Conservation (phyloP, 2,888 invertebrate genomes). For the Spilosoma lubricipeda region DNA sequence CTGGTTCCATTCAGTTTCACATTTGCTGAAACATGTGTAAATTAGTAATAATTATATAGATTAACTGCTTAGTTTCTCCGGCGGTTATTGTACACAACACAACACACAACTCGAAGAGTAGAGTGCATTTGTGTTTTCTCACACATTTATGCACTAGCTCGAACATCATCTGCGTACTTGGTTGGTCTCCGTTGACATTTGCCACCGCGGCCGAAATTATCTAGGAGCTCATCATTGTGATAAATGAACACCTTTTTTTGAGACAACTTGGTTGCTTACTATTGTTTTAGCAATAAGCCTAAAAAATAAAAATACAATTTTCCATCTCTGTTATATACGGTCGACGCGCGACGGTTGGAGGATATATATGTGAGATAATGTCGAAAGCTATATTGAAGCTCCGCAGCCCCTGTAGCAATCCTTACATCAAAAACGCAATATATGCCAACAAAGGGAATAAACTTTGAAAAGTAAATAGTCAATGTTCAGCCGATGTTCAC, state of each 20-base stretch:
- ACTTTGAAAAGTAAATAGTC: slow-evolving; percentile 42
- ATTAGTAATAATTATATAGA: too few species aligned
- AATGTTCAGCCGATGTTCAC: slow-evolving; percentile 22
- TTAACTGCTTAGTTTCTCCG: too few species aligned
- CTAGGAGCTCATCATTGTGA: background rate
- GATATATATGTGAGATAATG: background rate
- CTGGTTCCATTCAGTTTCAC: too few species aligned
- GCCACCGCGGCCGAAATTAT: too few species aligned
- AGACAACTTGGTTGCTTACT: background rate
- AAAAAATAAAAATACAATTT: background rate
- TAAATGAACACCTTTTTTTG: background rate
- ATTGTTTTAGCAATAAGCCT: background rate
- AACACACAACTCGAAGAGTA: too few species aligned
- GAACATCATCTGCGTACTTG: too few species aligned
- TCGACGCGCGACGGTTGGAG: background rate
- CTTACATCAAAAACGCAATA: slow-evolving; percentile 37
- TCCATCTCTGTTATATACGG: background rate
- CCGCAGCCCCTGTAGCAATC: background rate
- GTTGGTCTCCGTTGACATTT: too few species aligned
- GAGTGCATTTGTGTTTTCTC: too few species aligned
- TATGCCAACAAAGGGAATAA: slow-evolving; percentile 33
- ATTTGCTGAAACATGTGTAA: too few species aligned
- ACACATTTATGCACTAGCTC: too few species aligned
- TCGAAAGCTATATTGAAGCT: background rate
- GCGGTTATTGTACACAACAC: too few species aligned